These are phyloP conservation scores for Drosophila micromelanica DNA, from an alignment of 1,140 invertebrate species.

Conservation along the genomic window DNA sequence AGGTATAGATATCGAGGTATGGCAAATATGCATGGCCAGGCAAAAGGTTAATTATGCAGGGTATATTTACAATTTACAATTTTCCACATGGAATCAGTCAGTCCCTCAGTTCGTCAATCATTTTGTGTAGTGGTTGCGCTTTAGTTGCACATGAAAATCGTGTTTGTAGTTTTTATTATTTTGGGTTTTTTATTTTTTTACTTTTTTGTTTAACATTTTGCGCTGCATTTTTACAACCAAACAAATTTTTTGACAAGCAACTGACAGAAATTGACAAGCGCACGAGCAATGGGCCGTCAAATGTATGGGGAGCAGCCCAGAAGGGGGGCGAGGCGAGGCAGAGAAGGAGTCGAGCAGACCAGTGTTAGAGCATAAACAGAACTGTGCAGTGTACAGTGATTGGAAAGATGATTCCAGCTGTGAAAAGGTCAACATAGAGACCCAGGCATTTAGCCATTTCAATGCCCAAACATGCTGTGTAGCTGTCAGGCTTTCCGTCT, in stretches of 20 bases:
- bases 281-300: constrained; percentile 67
- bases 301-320: constrained; percentile 45
- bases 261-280: constrained; percentile 81
- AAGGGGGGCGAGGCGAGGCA: neutral
- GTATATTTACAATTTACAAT: constrained; percentile 48
- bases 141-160: constrained; percentile 71
- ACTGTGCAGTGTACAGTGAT: constrained; percentile 29
- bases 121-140: constrained; percentile 42
- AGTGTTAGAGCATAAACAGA: constrained; percentile 46
- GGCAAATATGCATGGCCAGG: constrained; percentile 48
- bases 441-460: constrained; percentile 54
- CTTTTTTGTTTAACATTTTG: constrained; percentile 66
- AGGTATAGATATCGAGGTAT: constrained; percentile 18
- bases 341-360: constrained; percentile 3
- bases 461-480: constrained; percentile 48
- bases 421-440: constrained; percentile 75
- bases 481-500: constrained; percentile 1
- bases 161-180: constrained; percentile 61
- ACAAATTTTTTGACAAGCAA: constrained; percentile 83
- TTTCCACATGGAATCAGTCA: constrained; percentile 39
- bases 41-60: constrained; percentile 78
- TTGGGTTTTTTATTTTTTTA: constrained; percentile 27
- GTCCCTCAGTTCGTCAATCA: constrained; percentile 69
- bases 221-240: constrained; percentile 73
- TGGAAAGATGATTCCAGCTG: constrained; percentile 79